Evolutionary conservation across 2,888 invertebrate genomes (phyloP), one percentile per base, ranked within the genome.

Genomic region (Leucoptera coffeella): DNA sequence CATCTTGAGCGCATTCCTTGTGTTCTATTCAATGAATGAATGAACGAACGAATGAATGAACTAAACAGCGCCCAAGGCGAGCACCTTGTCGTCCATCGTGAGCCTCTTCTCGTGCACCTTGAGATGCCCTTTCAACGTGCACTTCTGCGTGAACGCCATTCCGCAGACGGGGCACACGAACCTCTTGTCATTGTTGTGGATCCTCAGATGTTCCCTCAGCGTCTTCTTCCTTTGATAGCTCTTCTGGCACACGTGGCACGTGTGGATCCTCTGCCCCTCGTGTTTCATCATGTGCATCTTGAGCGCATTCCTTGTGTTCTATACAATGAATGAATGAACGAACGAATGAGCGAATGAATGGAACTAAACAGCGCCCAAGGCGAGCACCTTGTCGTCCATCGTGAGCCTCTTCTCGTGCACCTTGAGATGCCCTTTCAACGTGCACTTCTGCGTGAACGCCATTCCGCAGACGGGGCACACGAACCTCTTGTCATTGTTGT

Each of bases 271-370:
- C 13, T 67, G 65, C 0, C 72, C 73, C 1, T 73, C 72, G 22
- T 76, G 76, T 9, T 69, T 73, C 1, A 73, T 72, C 64, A 73
- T 71, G 30, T 76, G 76, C 54, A 72, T 73, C 30, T 73, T 74
- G 14, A 76, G 38, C 4, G 74, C 71, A 26, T 74, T 73, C 31
- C 65, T 65, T 0, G 72, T 69, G 28, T 73, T n/a, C n/a, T n/a
- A n/a, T n/a, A n/a, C n/a, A n/a, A n/a, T n/a, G n/a, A n/a, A n/a
- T n/a, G n/a, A n/a, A n/a, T n/a, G n/a, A n/a, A n/a, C n/a, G n/a
- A n/a, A n/a, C n/a, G n/a, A n/a, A n/a, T n/a, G n/a, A n/a, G n/a
- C n/a, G n/a, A n/a, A n/a, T n/a, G n/a, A n/a, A n/a, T n/a, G n/a
- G n/a, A n/a, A n/a, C n/a, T n/a, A n/a, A n/a, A n/a, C n/a, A n/a